Base-by-base conservation (phyloP, 2,797 vertebrate species). In the Parotocinclus haroldoi region DNA sequence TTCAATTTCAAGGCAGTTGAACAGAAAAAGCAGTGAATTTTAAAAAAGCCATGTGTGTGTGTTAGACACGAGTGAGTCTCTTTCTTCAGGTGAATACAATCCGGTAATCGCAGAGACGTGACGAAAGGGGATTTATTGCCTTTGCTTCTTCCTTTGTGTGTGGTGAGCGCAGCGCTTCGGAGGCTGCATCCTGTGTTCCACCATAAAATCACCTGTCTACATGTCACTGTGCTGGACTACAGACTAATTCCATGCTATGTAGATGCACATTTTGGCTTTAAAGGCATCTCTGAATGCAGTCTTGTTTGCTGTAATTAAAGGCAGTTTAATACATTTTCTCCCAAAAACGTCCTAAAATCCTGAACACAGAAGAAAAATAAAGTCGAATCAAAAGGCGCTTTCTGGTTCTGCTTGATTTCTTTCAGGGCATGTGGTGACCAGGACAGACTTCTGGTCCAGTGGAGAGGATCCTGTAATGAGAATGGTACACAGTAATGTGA, bases 81-180 rank as follows among this genome's bases (percentile, higher is more conserved):
- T 56, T 36, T 65, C 36, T 36, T 48, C 7, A n/a, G 11, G 11
- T 16, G 13, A 16, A 48, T 50, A 6, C 48, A 7, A 54, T 14
- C 14, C 12, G 12, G n/a, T 48, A 49, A 56, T 66, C 63, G 18
- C 36, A n/a, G 16, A 38, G 9, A 13, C 38, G 63, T 49, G 53
- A 66, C n/a, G 45, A 57, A 57, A 39, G 12, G 13, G 18, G 38
- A 44, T 19, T 53, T 39, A 11, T 57, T 48, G 56, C 54, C 37
- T 49, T 55, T 65, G 42, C 44, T 48, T 46, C 52, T 37, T 39
- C 63, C 52, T 65, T 57, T n/a, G 36, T 57, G 53, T 39, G 27
- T 45, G 59, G 46, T 0, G 36, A 6, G 10, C 40, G 17, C 50
- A 16, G 37, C 27, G 2, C 27, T 27, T 27, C 27, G 5, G 27